Evolutionary conservation across 2,888 invertebrate genomes (phyloP).

Genomic region (Yponomeuta sedellus): DNA sequence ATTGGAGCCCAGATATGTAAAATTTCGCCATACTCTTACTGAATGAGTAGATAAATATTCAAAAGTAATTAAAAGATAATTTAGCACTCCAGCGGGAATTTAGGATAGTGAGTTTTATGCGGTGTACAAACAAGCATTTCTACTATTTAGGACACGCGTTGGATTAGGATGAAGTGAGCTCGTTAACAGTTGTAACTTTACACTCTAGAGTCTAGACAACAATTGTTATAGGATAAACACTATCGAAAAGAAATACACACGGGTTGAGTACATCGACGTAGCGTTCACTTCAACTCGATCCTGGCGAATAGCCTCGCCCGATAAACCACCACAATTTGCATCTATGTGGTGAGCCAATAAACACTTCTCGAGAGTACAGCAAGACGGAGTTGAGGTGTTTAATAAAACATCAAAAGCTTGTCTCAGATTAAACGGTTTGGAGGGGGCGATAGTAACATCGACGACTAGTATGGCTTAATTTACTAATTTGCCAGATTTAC

Average conservation of each 20-base stretch:
- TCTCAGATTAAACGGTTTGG: slow-evolving; percentile 56
- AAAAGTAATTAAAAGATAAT: slow-evolving; percentile 6
- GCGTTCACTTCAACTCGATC: slow-evolving; percentile 19
- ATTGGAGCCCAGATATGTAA: slow-evolving; percentile 40
- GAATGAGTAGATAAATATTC: not conserved
- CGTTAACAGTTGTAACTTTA: not conserved
- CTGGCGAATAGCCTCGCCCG: not conserved
- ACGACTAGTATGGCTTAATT: slow-evolving; percentile 38
- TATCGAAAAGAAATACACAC: slow-evolving; percentile 35
- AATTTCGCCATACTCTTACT: slow-evolving; percentile 9
- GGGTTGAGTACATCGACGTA: slow-evolving; percentile 25
- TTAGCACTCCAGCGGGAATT: not conserved
- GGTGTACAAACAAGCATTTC: slow-evolving; percentile 12
- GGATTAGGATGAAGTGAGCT: not conserved
- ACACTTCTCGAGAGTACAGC: not conserved
- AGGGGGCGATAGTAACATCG: slow-evolving; percentile 67
- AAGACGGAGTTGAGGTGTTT: slow-evolving; percentile 41
- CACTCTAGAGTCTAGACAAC: not conserved
- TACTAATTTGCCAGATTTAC: too few relatives aligned
- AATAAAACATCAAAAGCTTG: slow-evolving; percentile 41
- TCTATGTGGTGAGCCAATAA: not conserved
- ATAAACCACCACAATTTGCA: not conserved
- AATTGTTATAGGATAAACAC: slow-evolving; percentile 37
- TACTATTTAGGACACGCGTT: not conserved
- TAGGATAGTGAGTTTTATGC: not conserved